phyloP scores from a whole-genome alignment of 2,113 vertebrate genomes.

The Odobenus rosmarus region DNA sequence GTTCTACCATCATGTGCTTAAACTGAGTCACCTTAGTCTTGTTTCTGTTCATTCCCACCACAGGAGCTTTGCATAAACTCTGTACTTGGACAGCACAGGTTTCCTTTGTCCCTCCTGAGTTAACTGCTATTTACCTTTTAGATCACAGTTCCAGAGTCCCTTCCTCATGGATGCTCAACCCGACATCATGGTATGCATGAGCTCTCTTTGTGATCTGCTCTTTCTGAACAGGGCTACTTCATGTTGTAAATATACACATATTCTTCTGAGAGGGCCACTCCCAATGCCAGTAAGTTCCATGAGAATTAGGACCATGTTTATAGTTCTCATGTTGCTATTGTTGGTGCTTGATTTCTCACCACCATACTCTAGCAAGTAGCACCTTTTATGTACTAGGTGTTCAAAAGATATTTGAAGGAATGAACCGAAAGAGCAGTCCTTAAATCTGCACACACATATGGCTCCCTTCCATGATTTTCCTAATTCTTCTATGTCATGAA shows the following conservation, averaged over 20 bases:
- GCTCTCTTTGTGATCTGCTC: background rate
- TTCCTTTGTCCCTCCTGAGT: background rate
- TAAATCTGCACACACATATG: background rate
- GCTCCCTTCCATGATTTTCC: background rate
- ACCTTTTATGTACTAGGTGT: background rate
- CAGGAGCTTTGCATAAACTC: background rate
- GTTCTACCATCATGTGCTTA: background rate
- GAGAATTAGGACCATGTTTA: background rate
- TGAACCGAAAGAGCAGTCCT: background rate
- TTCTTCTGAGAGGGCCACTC: background rate
- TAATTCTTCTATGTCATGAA: background rate
- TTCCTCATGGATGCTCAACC: background rate
- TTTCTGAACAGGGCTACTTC: background rate
- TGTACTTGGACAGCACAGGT: background rate
- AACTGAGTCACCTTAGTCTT: background rate
- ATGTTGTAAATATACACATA: background rate
- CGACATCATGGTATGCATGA: background rate
- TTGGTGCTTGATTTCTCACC: background rate
- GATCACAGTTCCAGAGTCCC: background rate
- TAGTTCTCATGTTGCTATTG: background rate
- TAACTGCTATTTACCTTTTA: background rate
- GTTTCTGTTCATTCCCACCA: background rate
- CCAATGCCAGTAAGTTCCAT: background rate
- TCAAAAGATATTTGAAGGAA: background rate
- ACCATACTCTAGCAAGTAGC: background rate